These are phyloP conservation scores for Sisyra terminalis DNA, from an alignment of 2,888 invertebrate genomes.

Conservation along the genomic window DNA sequence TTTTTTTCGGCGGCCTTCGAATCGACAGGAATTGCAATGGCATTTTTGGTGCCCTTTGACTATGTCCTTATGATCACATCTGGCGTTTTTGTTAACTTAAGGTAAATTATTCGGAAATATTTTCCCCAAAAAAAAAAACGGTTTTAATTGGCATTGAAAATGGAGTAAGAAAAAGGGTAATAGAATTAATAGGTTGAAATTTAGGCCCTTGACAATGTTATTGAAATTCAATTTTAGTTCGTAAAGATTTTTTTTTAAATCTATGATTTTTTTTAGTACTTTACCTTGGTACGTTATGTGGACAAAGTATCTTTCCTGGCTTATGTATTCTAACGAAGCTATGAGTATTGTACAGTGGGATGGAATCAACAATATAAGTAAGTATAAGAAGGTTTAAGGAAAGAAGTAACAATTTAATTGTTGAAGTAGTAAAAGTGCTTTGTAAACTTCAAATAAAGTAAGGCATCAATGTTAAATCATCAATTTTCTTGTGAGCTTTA, in stretches of 20 bases:
- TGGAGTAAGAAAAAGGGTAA: no score
- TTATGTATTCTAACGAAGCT: constrained; percentile 74
- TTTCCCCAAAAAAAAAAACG: not conserved
- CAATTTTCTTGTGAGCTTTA: no score
- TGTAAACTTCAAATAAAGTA: no score
- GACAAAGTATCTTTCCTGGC: constrained; percentile 70
- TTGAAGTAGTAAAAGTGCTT: no score
- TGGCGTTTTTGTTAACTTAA: constrained; percentile 63
- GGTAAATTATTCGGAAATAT: not conserved
- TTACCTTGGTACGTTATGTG: constrained; percentile 54
- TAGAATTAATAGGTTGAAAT: no score
- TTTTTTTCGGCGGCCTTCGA: constrained; percentile 76
- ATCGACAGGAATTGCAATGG: constrained; percentile 63
- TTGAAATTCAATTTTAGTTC: not conserved
- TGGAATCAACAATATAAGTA: constrained; percentile 55
- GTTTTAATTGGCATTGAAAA: not conserved
- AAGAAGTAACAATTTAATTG: no score
- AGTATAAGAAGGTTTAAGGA: constrained; percentile 24
- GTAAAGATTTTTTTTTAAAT: constrained; percentile 3
- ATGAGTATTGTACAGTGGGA: constrained; percentile 71
- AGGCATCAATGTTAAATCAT: no score
- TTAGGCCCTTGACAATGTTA: not conserved
- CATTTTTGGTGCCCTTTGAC: constrained; percentile 73
- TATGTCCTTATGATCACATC: constrained; percentile 76
- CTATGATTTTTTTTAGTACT: constrained; percentile 32